Evolutionary conservation across 2,797 vertebrate species (phyloP).

Genomic region (Gambelia wislizenii): DNA sequence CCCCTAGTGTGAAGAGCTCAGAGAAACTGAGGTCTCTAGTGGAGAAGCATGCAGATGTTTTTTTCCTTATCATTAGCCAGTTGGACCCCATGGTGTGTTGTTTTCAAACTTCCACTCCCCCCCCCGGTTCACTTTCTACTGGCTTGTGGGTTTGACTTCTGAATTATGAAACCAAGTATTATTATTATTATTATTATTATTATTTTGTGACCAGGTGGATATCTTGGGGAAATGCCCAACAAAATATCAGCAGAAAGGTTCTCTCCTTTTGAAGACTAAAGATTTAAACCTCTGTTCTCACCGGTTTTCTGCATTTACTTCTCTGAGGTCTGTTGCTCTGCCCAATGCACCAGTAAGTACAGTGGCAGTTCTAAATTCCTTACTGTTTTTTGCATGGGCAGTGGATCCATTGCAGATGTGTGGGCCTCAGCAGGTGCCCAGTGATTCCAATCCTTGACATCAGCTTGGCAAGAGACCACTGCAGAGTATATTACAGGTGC

Average conservation of each 20-base stretch:
- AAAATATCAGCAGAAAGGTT: conserved; percentile 81
- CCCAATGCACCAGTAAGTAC: conserved; percentile 78
- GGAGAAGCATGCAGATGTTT: too few relatives aligned
- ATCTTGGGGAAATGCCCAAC: conserved; percentile 85
- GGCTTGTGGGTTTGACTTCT: not conserved
- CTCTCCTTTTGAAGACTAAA: conserved; percentile 80
- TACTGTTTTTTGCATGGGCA: not conserved
- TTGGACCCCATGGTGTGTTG: not conserved
- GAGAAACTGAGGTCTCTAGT: too few relatives aligned
- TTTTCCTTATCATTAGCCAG: not conserved
- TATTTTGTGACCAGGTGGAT: conserved; percentile 77
- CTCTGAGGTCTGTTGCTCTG: conserved; percentile 79
- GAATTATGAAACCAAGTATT: not conserved
- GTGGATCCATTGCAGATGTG: not conserved
- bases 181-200: not conserved
- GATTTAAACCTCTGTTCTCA: conserved; percentile 83
- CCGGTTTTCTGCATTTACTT: conserved; percentile 76
- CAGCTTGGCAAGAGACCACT: not conserved
- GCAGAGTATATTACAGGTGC: not conserved
- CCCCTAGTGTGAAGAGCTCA: too few relatives aligned
- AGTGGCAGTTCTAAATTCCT: not conserved
- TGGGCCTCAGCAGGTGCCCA: not conserved
- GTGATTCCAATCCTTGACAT: not conserved
- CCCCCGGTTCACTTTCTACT: not conserved
- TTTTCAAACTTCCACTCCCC: not conserved